Percentiles rank a stretch among this genome's conserved stretches.
Evolutionary conservation across 2,113 vertebrate genomes (phyloP).

Genomic region (Hydropotes inermis): DNA sequence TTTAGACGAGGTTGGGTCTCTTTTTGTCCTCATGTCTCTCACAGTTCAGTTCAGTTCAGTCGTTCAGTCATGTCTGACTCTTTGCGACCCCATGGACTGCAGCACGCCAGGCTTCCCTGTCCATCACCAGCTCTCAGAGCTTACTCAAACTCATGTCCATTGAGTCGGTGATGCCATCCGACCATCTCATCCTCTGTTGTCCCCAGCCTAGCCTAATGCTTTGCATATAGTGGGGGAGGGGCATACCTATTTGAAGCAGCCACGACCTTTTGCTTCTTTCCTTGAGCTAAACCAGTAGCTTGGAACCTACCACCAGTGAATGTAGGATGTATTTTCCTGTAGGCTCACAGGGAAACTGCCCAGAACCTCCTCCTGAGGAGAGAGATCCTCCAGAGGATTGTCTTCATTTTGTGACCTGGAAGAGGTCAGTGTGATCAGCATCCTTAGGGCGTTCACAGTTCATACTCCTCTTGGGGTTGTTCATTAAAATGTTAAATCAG

Average conservation of each 20-base stretch:
- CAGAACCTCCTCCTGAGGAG: background rate
- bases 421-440: background rate
- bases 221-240: background rate
- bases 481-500: constrained; percentile 34
- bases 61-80: background rate
- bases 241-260: background rate
- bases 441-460: background rate
- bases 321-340: background rate
- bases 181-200: background rate
- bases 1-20: background rate
- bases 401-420: background rate
- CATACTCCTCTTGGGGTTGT: background rate
- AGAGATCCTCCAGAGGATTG: background rate
- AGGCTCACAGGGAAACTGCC: background rate
- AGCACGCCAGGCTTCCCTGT: background rate
- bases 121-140: background rate
- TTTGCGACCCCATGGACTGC: background rate
- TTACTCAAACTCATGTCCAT: background rate
- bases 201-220: background rate
- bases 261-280: background rate
- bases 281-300: background rate
- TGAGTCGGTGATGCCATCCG: background rate
- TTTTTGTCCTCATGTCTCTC: background rate
- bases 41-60: background rate
- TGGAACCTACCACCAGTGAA: background rate